Conservation (phyloP, 92 coral and sea anemone genomes). For the Epizoanthus scotinus region DNA sequence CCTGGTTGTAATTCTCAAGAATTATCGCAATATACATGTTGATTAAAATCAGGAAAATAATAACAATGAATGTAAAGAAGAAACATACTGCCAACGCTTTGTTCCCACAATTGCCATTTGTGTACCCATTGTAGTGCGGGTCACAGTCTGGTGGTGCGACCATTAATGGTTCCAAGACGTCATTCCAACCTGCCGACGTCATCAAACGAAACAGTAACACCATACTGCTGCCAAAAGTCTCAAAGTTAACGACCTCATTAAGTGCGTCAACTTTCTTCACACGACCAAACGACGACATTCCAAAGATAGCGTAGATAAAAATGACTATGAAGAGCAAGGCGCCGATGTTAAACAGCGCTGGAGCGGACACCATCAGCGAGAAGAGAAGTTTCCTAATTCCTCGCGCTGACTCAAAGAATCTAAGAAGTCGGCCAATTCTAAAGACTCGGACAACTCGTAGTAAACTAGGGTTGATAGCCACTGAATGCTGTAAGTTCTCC, state of each 20-base stretch:
- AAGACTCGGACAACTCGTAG: slow-evolving; percentile 91
- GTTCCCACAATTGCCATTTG: slow-evolving; percentile 87
- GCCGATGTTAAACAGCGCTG: slow-evolving; percentile 93
- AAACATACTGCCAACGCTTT: slow-evolving; percentile 59
- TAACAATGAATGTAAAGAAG: slow-evolving; percentile 74
- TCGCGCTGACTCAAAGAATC: slow-evolving; percentile 91
- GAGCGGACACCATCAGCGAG: slow-evolving; percentile 80
- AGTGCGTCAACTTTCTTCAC: slow-evolving; percentile 90
- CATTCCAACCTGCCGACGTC: slow-evolving; percentile 99
- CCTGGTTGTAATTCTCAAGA: slow-evolving; percentile 89
- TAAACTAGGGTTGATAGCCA: slow-evolving; percentile 82
- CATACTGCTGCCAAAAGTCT: slow-evolving; percentile 83
- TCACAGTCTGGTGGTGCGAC: slow-evolving; percentile 90
- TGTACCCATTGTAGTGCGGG: slow-evolving; percentile 67
- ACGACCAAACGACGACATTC: slow-evolving; percentile 93
- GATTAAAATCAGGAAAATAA: slow-evolving; percentile 83
- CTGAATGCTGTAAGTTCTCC: slow-evolving; percentile 53
- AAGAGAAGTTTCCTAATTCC: slow-evolving; percentile 89
- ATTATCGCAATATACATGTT: slow-evolving; percentile 98
- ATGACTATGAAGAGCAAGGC: slow-evolving; percentile 84
- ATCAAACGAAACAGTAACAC: slow-evolving; percentile 86
- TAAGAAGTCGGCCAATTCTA: slow-evolving; percentile 85
- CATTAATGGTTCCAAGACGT: slow-evolving; percentile 85
- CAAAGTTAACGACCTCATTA: slow-evolving; percentile 93
- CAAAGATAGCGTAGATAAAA: slow-evolving; percentile 88